Percentiles rank a stretch among this genome's conserved stretches.
Conservation (phyloP, 2,888 invertebrate species). For the Gerosis bhagava region DNA sequence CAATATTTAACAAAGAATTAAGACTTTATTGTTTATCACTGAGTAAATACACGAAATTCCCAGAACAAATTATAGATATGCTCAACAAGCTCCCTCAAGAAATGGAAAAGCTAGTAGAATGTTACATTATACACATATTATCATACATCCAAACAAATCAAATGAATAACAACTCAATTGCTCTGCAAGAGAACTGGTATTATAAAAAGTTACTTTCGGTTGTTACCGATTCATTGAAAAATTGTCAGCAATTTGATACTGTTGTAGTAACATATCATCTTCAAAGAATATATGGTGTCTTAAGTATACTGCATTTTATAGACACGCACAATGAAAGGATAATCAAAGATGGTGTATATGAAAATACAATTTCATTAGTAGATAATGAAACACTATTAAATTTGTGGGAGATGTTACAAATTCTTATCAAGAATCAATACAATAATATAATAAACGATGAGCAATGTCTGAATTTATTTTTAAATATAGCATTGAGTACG, state of each 20-base stretch:
- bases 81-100: conserved; percentile 50
- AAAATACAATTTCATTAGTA: conserved; percentile 4
- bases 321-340: conserved; percentile 35
- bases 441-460: conserved; percentile 40
- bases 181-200: conserved; percentile 51
- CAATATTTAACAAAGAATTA: conserved; percentile 51
- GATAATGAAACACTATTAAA: background rate
- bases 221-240: conserved; percentile 45
- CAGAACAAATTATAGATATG: conserved; percentile 48
- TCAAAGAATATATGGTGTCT: conserved; percentile 46
- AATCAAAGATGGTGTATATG: conserved; percentile 4
- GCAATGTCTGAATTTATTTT: conserved; percentile 38
- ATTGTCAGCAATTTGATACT: conserved; percentile 47
- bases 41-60: conserved; percentile 46
- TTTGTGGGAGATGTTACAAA: conserved; percentile 45
- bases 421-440: conserved; percentile 45
- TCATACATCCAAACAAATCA: conserved; percentile 37
- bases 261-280: conserved; percentile 55
- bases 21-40: conserved; percentile 54
- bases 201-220: conserved; percentile 51
- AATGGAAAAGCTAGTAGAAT: conserved; percentile 51
- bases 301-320: conserved; percentile 52
- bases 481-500: conserved; percentile 49
- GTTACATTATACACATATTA: conserved; percentile 49
- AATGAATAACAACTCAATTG: conserved; percentile 18